Conservation (phyloP, 2,113 vertebrate species). For the Nyctereutes procyonoides region DNA sequence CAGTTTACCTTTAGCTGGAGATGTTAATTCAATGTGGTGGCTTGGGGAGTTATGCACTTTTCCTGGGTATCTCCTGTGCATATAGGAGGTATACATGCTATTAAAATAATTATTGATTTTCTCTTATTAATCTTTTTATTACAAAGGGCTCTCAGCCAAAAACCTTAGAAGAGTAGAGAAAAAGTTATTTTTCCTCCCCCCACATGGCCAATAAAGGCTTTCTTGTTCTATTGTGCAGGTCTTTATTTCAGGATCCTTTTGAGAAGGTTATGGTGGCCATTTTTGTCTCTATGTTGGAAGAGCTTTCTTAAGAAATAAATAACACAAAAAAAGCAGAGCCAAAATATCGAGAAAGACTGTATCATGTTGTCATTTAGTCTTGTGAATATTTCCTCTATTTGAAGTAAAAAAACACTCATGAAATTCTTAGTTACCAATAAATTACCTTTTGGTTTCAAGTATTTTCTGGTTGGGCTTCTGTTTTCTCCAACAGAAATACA, state of each 20-base stretch:
- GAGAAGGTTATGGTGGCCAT: not conserved
- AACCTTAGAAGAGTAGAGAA: not conserved
- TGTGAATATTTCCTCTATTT: not conserved
- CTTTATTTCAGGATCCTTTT: constrained; percentile 24
- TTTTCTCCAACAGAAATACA: not conserved
- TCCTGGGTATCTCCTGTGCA: not conserved
- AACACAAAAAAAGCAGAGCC: not conserved
- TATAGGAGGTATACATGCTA: not conserved
- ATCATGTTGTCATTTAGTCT: not conserved
- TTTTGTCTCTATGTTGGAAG: not conserved
- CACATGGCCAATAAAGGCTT: not conserved
- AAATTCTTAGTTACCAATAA: constrained; percentile 1
- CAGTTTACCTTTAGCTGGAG: not conserved
- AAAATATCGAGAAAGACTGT: not conserved
- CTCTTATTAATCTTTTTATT: not conserved
- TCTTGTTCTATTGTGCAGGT: not conserved
- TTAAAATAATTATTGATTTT: not conserved
- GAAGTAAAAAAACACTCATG: not conserved
- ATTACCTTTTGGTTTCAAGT: not conserved
- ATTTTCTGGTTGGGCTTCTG: not conserved
- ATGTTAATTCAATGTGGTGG: not conserved
- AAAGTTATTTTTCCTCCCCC: not conserved
- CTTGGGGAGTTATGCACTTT: not conserved
- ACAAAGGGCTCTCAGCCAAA: not conserved
- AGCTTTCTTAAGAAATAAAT: constrained; percentile 17